These are phyloP conservation scores for Stercorarius parasiticus DNA, from an alignment of 2,113 vertebrate genomes.

Conservation along the genomic window DNA sequence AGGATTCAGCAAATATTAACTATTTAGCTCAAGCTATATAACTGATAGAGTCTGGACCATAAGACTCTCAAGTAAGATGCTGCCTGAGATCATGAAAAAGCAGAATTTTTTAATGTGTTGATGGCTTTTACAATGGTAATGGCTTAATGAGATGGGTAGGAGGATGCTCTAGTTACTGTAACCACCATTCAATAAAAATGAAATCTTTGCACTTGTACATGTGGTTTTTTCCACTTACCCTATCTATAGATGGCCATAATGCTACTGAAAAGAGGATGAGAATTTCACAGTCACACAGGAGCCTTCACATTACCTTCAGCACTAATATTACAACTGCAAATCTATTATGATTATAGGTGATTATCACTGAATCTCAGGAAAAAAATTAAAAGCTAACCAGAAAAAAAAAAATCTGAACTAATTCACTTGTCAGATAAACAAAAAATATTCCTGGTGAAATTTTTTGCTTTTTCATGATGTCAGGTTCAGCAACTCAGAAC, in stretches of 20 bases:
- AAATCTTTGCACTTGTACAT: neutral
- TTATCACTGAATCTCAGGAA: neutral
- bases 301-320: neutral
- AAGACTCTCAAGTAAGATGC: neutral
- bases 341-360: neutral
- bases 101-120: neutral
- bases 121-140: neutral
- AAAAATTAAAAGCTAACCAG: neutral
- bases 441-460: neutral
- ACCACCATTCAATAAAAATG: neutral
- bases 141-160: neutral
- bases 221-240: neutral
- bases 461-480: neutral
- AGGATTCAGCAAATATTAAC: conserved; percentile 36
- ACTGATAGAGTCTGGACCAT: neutral
- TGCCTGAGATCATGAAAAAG: neutral
- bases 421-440: neutral
- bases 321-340: neutral
- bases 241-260: neutral
- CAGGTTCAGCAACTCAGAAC: neutral
- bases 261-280: neutral
- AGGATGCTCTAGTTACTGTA: neutral
- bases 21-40: neutral
- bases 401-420: neutral
- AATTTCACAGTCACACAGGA: neutral